Evolutionary conservation across 1,140 invertebrate species (phyloP), one percentile per base, ranked within the genome.

Genomic region (Dreissena polymorpha): DNA sequence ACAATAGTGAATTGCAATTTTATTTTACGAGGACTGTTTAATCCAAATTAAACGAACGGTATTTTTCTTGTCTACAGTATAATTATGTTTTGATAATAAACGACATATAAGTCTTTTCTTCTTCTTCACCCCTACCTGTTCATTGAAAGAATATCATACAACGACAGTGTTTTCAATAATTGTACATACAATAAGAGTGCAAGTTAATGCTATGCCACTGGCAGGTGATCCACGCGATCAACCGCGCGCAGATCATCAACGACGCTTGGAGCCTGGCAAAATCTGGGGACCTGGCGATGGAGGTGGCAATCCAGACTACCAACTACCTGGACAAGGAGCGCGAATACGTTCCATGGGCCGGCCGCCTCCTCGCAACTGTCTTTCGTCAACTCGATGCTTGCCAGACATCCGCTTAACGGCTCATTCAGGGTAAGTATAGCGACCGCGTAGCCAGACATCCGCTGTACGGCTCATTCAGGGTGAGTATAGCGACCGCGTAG

Each of bases 191-290:
- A 8, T 39, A 39, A 39, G 39, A 39, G 39, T 8, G 39, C 39
- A 39, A 39, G 39, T 39, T 39, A 39, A 39, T 39, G 39, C 39
- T 39, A 39, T 60, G 94, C 95, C 39, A 39, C 39, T 39, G 39
- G 3, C 0, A 95, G 81, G 73, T 92, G 10, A 96, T 97, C 68
- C 94, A 95, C 60, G 94, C 95, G 0, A 95, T 96, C 39, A 98
- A 98, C 90, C 92, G 97, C 84, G 97, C 97, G 0, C 97, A 98
- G 91, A 93, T 98, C 3, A 93, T 98, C 0, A 96, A 98, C 88
- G 97, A 98, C 91, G 95, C 96, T 0, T 94, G 98, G 88, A 97
- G 97, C 85, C 68, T 92, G 89, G 93, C 89, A 27, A 95, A 96
- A 89, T 96, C 96, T 16, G 96, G 96, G 14, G 92, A 96, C 27